Conservation (phyloP, 2,888 invertebrate genomes). For the Scaptomyza polygonia region DNA sequence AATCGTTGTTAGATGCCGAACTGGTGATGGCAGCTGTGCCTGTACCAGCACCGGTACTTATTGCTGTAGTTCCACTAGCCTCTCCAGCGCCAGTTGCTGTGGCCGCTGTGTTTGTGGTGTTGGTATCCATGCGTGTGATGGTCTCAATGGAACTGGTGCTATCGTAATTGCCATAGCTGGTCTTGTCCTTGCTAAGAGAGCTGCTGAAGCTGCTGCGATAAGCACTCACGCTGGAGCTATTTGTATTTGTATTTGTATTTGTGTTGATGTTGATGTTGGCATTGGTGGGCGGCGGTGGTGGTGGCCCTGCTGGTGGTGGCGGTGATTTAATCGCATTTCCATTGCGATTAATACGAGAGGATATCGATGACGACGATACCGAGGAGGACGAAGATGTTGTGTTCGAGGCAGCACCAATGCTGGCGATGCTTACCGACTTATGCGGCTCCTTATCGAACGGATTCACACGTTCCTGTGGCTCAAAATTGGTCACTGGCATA, state of each 20-base stretch:
- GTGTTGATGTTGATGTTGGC: conserved; percentile 50
- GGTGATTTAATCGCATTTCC: conserved; percentile 79
- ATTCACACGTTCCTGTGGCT: conserved; percentile 84
- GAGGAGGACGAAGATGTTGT: conserved; percentile 77
- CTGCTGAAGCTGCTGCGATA: conserved; percentile 77
- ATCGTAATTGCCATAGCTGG: conserved; percentile 75
- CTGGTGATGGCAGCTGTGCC: conserved; percentile 57
- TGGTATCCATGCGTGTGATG: conserved; percentile 81
- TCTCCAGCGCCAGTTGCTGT: conserved; percentile 62
- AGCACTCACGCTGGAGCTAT: conserved; percentile 56
- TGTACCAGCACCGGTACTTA: conserved; percentile 55
- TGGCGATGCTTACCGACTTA: conserved; percentile 58
- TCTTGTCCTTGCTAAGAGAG: conserved; percentile 68
- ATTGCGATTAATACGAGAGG: conserved; percentile 80
- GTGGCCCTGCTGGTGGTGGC: conserved; percentile 79
- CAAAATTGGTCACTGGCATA: conserved; percentile 83
- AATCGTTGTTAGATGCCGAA: conserved; percentile 67
- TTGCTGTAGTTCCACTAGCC: conserved; percentile 63
- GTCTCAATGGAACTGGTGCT: conserved; percentile 81
- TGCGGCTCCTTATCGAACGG: conserved; percentile 83
- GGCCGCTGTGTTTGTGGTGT: conserved; percentile 73
- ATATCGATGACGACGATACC: conserved; percentile 80
- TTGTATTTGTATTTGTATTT: conserved; percentile 40
- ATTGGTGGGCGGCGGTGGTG: conserved; percentile 76
- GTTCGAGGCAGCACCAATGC: conserved; percentile 68